phyloP scores from a whole-genome alignment of 2,888 invertebrate genomes.

The Tortrix viridana region DNA sequence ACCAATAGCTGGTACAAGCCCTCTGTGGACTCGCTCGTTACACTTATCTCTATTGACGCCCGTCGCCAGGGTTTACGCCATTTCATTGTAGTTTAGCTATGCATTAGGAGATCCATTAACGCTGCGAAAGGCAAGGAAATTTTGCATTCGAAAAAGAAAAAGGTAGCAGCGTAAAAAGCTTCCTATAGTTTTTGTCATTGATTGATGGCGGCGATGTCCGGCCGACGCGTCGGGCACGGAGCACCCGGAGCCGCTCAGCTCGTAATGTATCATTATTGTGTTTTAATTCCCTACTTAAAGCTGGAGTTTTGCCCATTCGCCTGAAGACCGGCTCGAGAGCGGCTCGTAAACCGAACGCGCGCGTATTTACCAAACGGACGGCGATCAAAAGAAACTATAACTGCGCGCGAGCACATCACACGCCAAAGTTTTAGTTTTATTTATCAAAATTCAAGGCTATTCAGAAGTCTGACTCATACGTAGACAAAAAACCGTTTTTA shows the following conservation, averaged over 20 bases:
- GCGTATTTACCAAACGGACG: conserved; percentile 33
- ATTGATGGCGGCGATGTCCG: conserved; percentile 17
- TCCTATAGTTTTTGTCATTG: conserved; percentile 25
- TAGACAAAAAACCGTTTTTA: conserved; percentile 22
- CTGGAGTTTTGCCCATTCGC: conserved; percentile 34
- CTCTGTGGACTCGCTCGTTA: too few species aligned
- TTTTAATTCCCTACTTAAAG: conserved; percentile 32
- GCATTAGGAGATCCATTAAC: too few species aligned
- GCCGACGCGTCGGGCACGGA: not conserved
- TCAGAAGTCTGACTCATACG: conserved; percentile 26
- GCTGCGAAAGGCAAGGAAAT: not conserved
- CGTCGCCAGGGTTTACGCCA: too few species aligned
- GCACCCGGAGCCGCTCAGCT: conserved; percentile 5
- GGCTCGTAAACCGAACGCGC: conserved; percentile 28
- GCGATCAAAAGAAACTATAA: conserved; percentile 31
- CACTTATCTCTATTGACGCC: too few species aligned
- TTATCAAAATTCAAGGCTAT: conserved; percentile 26
- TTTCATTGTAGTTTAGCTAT: too few species aligned
- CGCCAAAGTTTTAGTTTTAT: conserved; percentile 20
- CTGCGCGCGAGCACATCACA: conserved; percentile 21
- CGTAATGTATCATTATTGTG: conserved; percentile 30
- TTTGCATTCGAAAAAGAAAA: conserved; percentile 7
- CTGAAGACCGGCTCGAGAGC: conserved; percentile 28
- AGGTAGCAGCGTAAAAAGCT: conserved; percentile 16
- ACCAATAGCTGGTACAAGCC: too few species aligned